Base-by-base conservation (phyloP, 2,113 vertebrate species). In the Callospermophilus lateralis region DNA sequence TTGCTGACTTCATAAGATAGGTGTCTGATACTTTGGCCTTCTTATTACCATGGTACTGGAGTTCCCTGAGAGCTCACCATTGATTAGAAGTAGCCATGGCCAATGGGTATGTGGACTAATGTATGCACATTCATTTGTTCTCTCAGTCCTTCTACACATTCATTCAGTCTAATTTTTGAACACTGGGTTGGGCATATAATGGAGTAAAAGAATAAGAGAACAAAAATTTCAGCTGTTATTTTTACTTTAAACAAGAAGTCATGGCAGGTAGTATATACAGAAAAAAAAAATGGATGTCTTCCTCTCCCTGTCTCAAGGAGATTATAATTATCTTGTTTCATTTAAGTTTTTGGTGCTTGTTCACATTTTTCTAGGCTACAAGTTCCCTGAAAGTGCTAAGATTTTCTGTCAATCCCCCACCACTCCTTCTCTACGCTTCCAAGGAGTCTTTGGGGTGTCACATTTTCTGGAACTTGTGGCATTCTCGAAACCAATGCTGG, bases 291-390 rank as follows among this genome's bases (percentile, higher is more conserved):
- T 48, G 63, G 42, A 8, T 32, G 28, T n/a, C 34, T 48, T 15
- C 26, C 22, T n/a, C 32, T 9, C 58, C 19, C 1, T 74, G 88
- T 95, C 39, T 80, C 9, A 70, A 20, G 67, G 16, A 13, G 39
- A 24, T 63, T 65, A 68, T 89, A 3, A 92, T 90, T 89, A 24
- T 67, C 45, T 77, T 67, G 16, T 89, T 37, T 58, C 12, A 77
- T 26, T 88, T 96, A 74, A 76, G 0, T 15, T 58, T 73, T 20
- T 79, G 61, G 8, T 85, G 28, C 42, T 37, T 51, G 34, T 86
- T 94, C 81, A 67, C 9, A 24, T 83, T 53, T 42, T 95, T 77
- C 32, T 94, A 92, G 76, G 32, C 58, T 92, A 42, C 19, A 83
- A 48, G 78, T 45, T 83, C 42, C 83, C 61, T 68, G 12, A 37